These are phyloP conservation scores for Gadopsis marmoratus DNA, from an alignment of 2,797 vertebrate species.

Conservation along the genomic window DNA sequence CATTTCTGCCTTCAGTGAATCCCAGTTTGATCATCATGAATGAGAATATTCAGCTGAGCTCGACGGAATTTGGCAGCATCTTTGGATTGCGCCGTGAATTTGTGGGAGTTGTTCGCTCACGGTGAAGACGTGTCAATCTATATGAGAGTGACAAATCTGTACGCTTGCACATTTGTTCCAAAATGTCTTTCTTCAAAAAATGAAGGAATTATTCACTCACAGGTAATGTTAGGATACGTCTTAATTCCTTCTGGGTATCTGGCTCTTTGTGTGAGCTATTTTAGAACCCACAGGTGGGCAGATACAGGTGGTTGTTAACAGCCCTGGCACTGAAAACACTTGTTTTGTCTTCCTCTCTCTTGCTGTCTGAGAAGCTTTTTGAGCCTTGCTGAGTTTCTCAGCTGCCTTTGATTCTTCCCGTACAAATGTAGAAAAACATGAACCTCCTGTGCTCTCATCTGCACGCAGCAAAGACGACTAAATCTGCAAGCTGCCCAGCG, in stretches of 20 bases:
- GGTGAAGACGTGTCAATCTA: not conserved
- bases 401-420: slow-evolving; percentile 68
- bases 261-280: slow-evolving; percentile 42
- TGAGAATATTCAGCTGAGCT: slow-evolving; percentile 38
- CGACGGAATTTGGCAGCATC: not conserved
- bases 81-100: slow-evolving; percentile 20
- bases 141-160: not conserved
- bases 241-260: slow-evolving; percentile 31
- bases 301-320: slow-evolving; percentile 72
- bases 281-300: slow-evolving; percentile 60
- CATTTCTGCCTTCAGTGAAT: slow-evolving; percentile 70
- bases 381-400: slow-evolving; percentile 53
- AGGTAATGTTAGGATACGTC: slow-evolving; percentile 53
- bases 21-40: slow-evolving; percentile 60
- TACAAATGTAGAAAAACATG: slow-evolving; percentile 57
- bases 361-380: slow-evolving; percentile 50
- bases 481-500: slow-evolving; percentile 39
- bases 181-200: slow-evolving; percentile 2
- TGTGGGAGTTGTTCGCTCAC: not conserved
- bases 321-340: slow-evolving; percentile 47
- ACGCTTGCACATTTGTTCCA: not conserved
- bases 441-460: slow-evolving; percentile 56
- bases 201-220: too few relatives aligned
- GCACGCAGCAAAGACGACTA: slow-evolving; percentile 38
- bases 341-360: slow-evolving; percentile 47